Conservation (phyloP, 2,797 vertebrate species). For the Alca torda region DNA sequence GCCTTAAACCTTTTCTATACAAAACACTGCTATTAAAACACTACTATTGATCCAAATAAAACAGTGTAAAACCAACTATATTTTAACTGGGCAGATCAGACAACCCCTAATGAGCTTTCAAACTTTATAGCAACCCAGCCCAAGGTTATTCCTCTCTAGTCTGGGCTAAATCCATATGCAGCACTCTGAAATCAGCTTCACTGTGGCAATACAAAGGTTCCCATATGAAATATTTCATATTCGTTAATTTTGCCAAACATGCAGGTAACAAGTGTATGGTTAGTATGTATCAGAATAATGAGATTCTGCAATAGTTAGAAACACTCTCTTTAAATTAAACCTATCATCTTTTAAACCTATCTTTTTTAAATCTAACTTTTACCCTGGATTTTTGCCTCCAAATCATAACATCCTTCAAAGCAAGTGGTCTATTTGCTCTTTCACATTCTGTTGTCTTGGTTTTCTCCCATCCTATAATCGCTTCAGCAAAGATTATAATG, state of each 20-base stretch:
- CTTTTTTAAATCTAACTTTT: not conserved
- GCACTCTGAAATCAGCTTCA: not conserved
- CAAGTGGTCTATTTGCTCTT: not conserved
- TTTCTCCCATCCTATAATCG: not conserved
- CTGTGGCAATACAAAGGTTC: not conserved
- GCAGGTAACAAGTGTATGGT: not conserved
- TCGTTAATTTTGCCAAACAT: not conserved
- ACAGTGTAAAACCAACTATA: not conserved
- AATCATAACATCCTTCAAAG: not conserved
- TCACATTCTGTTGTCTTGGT: not conserved
- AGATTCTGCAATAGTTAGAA: not conserved
- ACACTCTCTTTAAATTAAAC: not conserved
- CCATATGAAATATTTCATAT: not conserved
- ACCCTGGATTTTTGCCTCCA: not conserved
- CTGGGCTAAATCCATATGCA: not conserved
- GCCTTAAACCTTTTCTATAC: not conserved
- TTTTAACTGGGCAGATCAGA: not conserved
- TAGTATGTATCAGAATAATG: not conserved
- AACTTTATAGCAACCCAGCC: not conserved
- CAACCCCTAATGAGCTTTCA: not conserved
- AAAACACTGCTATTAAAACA: not conserved
- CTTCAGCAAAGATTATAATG: not conserved
- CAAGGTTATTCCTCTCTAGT: not conserved
- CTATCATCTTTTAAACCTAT: too few relatives aligned
- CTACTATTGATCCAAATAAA: not conserved